A percentile compares a stretch with the other conserved stretches of the same genome.
Evolutionary conservation across 2,113 vertebrate genomes (phyloP).

Genomic region (Noturus placidus): DNA sequence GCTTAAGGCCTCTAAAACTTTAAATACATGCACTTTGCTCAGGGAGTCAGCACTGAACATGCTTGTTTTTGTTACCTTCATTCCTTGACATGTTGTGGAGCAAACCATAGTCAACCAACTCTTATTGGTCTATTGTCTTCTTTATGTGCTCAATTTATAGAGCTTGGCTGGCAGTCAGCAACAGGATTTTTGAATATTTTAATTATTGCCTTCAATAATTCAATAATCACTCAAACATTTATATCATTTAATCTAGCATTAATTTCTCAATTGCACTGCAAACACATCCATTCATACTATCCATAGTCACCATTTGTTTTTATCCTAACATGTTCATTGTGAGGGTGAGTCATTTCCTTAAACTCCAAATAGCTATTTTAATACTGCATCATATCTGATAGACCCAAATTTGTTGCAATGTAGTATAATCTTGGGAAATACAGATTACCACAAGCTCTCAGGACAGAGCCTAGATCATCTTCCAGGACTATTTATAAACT

Average conservation of each 20-base stretch:
- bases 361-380: conserved; percentile 58
- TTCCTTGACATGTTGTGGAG: conserved; percentile 39
- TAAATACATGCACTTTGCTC: conserved; percentile 1
- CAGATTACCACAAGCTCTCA: conserved; percentile 46
- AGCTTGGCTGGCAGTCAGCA: conserved; percentile 12
- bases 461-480: conserved; percentile 38
- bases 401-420: conserved; percentile 50
- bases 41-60: conserved; percentile 4
- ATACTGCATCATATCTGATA: conserved; percentile 51
- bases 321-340: conserved; percentile 54
- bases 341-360: conserved; percentile 61
- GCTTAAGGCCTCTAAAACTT: background rate
- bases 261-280: conserved; percentile 22
- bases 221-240: background rate
- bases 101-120: conserved; percentile 38
- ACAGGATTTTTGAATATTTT: conserved; percentile 30
- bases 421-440: conserved; percentile 54
- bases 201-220: conserved; percentile 4
- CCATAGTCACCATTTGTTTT: conserved; percentile 12
- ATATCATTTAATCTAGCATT: background rate
- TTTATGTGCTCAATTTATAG: conserved; percentile 47
- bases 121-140: conserved; percentile 37
- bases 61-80: conserved; percentile 8
- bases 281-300: conserved; percentile 28
- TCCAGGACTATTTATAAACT: conserved; percentile 47